Evolutionary conservation across 2,113 vertebrate genomes (phyloP).

Genomic region (Oenanthe melanoleuca): DNA sequence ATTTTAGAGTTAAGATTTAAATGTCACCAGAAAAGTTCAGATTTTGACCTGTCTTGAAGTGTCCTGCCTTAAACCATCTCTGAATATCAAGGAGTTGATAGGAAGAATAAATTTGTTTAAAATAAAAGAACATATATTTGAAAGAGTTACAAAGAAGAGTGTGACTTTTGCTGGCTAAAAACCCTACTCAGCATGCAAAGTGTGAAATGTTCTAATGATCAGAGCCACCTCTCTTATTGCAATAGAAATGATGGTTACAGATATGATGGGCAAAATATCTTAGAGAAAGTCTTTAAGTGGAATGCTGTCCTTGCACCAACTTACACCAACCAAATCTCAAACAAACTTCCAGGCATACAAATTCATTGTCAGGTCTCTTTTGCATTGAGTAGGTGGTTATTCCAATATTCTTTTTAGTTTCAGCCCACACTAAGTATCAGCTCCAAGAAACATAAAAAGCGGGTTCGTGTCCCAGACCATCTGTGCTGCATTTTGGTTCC

Average conservation of each 20-base stretch:
- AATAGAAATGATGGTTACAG: not conserved
- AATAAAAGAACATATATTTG: conserved; percentile 7
- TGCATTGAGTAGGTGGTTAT: not conserved
- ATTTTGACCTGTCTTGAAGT: conserved; percentile 32
- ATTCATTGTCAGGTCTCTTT: not conserved
- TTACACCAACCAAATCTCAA: not conserved
- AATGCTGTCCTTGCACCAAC: not conserved
- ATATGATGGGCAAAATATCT: not conserved
- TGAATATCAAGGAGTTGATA: conserved; percentile 31
- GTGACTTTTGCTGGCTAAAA: not conserved
- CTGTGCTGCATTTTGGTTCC: not conserved
- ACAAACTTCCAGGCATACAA: not conserved
- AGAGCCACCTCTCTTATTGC: not conserved
- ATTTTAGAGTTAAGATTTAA: conserved; percentile 28
- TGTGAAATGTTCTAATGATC: not conserved
- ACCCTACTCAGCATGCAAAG: not conserved
- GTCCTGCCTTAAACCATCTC: not conserved
- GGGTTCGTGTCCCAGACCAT: not conserved
- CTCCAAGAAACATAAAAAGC: not conserved
- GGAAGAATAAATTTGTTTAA: conserved; percentile 31
- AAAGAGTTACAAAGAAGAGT: not conserved
- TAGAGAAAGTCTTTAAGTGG: not conserved
- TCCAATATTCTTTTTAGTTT: not conserved
- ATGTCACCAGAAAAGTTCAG: conserved; percentile 49
- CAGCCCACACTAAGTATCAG: not conserved